These are phyloP conservation scores for Glaucidium brasilianum DNA, from an alignment of 2,113 vertebrate species.

Conservation along the genomic window DNA sequence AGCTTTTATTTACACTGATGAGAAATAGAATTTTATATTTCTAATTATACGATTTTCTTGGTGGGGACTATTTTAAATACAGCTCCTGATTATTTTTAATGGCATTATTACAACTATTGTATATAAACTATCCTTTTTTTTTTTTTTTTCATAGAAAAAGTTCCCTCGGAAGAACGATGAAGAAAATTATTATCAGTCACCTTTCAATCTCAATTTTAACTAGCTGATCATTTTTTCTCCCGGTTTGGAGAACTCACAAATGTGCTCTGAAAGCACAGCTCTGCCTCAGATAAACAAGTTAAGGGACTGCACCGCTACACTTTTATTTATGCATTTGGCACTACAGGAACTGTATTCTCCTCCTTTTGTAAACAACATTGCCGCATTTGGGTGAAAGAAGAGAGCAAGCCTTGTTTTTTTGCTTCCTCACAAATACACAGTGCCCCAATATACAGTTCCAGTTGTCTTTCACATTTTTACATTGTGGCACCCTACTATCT, in stretches of 20 bases:
- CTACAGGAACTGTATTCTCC: not conserved
- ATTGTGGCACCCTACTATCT: not conserved
- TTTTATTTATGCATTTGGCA: not conserved
- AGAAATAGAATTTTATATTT: not conserved
- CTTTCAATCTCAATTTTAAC: not conserved
- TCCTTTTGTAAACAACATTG: not conserved
- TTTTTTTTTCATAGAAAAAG: not conserved
- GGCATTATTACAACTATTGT: not conserved
- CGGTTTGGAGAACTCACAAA: not conserved
- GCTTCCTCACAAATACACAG: not conserved
- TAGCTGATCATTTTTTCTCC: not conserved
- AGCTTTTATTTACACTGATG: not conserved
- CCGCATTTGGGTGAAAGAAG: not conserved
- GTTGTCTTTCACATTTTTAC: not conserved
- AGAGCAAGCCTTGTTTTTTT: not conserved
- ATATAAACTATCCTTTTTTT: not conserved
- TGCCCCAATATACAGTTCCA: not conserved
- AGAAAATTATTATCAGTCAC: not conserved
- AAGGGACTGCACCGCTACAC: not conserved
- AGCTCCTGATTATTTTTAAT: not conserved
- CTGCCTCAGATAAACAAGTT: not conserved
- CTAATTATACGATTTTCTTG: not conserved
- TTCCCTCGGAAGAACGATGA: not conserved
- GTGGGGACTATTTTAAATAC: not conserved
- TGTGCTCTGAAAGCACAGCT: not conserved